Base-by-base conservation (phyloP, 23 tunicate genomes). In the Trididemnum nubilum region DNA sequence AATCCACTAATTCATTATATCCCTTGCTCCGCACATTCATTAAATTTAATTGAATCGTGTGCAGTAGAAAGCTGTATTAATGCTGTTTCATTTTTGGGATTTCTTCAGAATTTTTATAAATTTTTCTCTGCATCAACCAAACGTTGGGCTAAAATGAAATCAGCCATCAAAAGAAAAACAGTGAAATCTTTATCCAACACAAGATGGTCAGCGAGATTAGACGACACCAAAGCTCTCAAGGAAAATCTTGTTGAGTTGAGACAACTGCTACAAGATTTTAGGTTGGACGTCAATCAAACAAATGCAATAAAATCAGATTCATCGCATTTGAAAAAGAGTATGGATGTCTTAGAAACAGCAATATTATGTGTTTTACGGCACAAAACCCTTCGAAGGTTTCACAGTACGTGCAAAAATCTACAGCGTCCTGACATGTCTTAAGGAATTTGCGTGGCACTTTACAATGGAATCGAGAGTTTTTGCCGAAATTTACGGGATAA, bases 121-220 rank as follows among this genome's bases (percentile, higher is more conserved):
- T 73, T 73, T 39, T 73, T 73, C 30, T 38, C 78, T 73, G 78
- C 78, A n/a, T 73, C 78, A 73, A 73, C 78, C 2, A 38, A 73
- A 23, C 57, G 78, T 2, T 73, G 78, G 74, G 74, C 74, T 3
- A 67, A 31, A 31, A 67, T 67, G 74, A 67, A 67, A 67, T 67
- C 74, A 67, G 74, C 74, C 74, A 67, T 67, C 37, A 31, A 67
- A 67, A 38, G 74, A 67, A 33, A 67, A 67, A 67, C 37, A 67
- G 74, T 67, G 38, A 67, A 67, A 67, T 67, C 74, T 67, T 67
- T 67, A 33, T 67, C 74, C 38, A 67, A 67, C 74, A 67, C 74
- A 67, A 67, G 74, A 67, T 67, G 74, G 74, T 67, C 38, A 33
- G 74, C 74, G 38, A 67, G 74, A 67, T 67, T 38, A 67, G 74